Evolutionary conservation across 1,140 invertebrate genomes (phyloP), one percentile per base, ranked within the genome.

Genomic region (Olivierus martensii): DNA sequence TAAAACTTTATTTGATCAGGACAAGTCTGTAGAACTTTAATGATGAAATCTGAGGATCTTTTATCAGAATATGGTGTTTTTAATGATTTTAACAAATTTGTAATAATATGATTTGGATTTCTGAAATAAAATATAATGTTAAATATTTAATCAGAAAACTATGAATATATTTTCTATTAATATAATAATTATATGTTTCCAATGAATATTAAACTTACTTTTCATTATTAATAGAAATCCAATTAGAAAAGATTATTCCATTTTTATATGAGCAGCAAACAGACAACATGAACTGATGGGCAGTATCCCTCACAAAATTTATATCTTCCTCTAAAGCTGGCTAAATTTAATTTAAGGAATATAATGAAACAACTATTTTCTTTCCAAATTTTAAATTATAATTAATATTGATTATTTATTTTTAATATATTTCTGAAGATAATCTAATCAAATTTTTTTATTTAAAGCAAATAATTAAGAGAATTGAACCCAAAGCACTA

Each of bases 1-100:
- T 82, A 71, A 36, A 74, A 72, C 66, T 78, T 75, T 11, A 80
- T 73, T 44, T 86, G 70, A 65, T 86, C 82, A 2, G 83, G 83
- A 67, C 82, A 84, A 34, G 76, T 75, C 37, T 66, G 65, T 46
- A 84, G 65, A 41, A 83, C 79, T 62, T 79, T 69, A 5, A 80
- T 62, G 15, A 85, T 68, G n/a, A 83, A 66, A 49, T 83, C 73
- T 45, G 71, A 68, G 45, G 79, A 77, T 59, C 73, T 69, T 14
- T 76, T 69, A 67, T 81, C 73, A 56, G 81, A 75, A 76, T 79
- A 81, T 5, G 79, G 77, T 49, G 74, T 69, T 61, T 79, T 22
- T 6, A 61, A 21, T n/a, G 41, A 52, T 76, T 79, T 71, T 17
- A 84, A 59, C 51, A 81, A 71, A 47, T 75, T 75, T 57, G 76